Base-by-base conservation (phyloP, 2,797 vertebrate species). In the Sebastiscus tertius region DNA sequence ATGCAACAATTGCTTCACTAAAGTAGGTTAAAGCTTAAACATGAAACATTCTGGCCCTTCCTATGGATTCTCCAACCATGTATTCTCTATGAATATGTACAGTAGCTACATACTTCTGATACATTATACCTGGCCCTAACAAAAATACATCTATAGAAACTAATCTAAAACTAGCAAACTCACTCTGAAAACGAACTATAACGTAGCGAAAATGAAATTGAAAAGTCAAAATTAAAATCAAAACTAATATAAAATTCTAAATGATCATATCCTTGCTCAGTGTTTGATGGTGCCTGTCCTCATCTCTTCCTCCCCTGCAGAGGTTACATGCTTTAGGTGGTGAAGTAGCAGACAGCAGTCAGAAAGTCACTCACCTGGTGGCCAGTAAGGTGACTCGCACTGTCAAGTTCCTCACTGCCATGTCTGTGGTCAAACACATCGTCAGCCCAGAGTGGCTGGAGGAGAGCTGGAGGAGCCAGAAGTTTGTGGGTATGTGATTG, bases 391-490 rank as follows among this genome's bases (percentile, higher is more conserved):
- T 99, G 92, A 99, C 97, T 0, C 96, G 98, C 63, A 99, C 98
- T 0, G 97, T 99, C 72, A 99, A 99, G 90, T 99, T 99, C 93
- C 96, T 99, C 80, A 98, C 97, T 0, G 97, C 98, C 16, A 96
- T 99, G 91, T 99, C 98, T 3, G 93, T 98, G 60, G 98, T 97
- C 56, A 97, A 97, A 91, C 97, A 99, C 93, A 97, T 99, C 1
- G 96, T 99, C 65, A 98, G 96, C 11, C 97, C 97, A 0, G 98
- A 99, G 34, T 99, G 98, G 98, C 93, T 99, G 76, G 98, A 99
- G 75, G 98, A 99, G 70, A 97, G 98, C 90, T 98, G 97, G 95
- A 98, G 96, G 89, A 94, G 95, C 82, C 98, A 99, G 93, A 96
- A 96, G 78, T 99, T 99, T 91, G 90, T 97, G 12, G 98, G 98